These are phyloP conservation scores for Prionailurus bengalensis DNA, from an alignment of 2,113 vertebrate species.

Conservation along the genomic window DNA sequence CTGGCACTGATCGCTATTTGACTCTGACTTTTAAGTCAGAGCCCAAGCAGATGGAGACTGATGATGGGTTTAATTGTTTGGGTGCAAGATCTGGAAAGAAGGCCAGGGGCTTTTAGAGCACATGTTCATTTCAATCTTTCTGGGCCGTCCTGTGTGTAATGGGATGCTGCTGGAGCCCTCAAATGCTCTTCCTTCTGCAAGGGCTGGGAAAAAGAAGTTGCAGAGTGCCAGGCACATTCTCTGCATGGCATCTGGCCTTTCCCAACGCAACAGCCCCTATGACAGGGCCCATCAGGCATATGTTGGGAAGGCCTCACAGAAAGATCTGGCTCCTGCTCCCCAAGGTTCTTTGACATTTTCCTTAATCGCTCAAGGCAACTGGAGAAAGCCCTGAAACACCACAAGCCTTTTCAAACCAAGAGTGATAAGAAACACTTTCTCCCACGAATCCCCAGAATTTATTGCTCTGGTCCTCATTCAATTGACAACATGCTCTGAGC, in stretches of 20 bases:
- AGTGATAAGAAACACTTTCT: constrained; percentile 14
- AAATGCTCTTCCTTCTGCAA: neutral
- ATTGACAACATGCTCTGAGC: neutral
- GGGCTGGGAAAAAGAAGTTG: neutral
- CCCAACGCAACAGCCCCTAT: neutral
- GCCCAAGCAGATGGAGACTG: constrained; percentile 26
- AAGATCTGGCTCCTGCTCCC: neutral
- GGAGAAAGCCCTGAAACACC: neutral
- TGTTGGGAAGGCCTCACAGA: neutral
- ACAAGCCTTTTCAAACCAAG: constrained; percentile 57
- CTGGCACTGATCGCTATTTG: neutral
- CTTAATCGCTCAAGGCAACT: constrained; percentile 52
- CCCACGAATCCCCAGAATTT: constrained; percentile 33
- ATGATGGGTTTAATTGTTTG: constrained; percentile 62
- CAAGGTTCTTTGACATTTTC: constrained; percentile 58
- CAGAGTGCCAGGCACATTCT: neutral
- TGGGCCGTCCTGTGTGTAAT: neutral
- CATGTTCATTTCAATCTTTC: neutral
- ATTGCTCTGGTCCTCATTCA: constrained; percentile 31
- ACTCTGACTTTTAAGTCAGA: constrained; percentile 50
- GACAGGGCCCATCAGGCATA: neutral
- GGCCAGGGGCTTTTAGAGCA: neutral
- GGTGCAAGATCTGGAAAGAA: constrained; percentile 8
- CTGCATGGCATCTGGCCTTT: neutral
- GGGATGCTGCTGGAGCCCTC: neutral